Conservation (phyloP, 2,113 vertebrate species). For the Podarcis raffonei region DNA sequence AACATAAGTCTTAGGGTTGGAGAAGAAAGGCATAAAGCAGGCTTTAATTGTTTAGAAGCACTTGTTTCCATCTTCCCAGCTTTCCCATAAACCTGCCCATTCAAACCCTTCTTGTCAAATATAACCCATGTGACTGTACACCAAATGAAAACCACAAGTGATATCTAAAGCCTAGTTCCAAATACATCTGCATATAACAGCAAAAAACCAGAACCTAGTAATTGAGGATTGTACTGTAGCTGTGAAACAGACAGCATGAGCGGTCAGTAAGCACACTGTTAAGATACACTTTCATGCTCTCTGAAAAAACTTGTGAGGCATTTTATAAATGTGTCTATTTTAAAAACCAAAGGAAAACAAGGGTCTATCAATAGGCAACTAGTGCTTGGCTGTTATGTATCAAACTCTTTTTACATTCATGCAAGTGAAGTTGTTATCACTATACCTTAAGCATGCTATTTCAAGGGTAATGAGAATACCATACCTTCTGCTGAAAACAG, state of each 20-base stretch:
- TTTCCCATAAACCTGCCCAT: background rate
- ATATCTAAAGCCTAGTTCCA: background rate
- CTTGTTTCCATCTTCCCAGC: background rate
- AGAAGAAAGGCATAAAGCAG: background rate
- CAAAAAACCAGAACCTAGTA: background rate
- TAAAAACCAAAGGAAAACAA: background rate
- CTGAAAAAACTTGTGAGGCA: background rate
- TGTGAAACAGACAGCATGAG: background rate
- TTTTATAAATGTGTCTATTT: background rate
- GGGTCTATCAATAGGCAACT: background rate
- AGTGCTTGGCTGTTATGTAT: background rate
- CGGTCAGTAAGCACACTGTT: background rate
- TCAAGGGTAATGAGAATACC: background rate
- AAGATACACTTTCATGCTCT: background rate
- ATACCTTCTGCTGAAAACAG: background rate
- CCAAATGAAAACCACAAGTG: background rate
- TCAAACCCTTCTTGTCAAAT: slow-evolving; percentile 7
- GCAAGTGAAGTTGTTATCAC: background rate
- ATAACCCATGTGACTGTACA: background rate
- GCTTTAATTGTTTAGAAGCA: background rate
- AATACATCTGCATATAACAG: background rate
- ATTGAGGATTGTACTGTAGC: background rate
- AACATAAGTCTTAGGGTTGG: background rate
- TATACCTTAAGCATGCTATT: background rate
- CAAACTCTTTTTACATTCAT: background rate